A percentile compares a stretch with the other conserved stretches of the same genome.
Conservation (phyloP, 2,113 vertebrate genomes). For the Ceratotherium simum region DNA sequence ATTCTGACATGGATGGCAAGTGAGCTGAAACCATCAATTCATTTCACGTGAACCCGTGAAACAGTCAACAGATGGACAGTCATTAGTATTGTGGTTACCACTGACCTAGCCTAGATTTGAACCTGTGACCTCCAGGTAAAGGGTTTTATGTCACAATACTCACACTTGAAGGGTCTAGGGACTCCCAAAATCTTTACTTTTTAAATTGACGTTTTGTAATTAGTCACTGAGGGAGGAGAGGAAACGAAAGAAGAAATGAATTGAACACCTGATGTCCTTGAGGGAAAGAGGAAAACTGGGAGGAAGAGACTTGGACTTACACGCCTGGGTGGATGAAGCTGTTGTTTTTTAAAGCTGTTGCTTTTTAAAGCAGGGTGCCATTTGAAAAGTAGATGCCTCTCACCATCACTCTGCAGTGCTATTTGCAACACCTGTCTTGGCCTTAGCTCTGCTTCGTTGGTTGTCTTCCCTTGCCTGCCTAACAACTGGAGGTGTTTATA, state of each 20-base stretch:
- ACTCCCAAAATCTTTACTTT: constrained; percentile 70
- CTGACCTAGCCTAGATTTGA: constrained; percentile 82
- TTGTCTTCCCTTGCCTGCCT: constrained; percentile 50
- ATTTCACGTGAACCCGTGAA: background rate
- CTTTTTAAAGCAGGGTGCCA: constrained; percentile 1
- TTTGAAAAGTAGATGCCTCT: background rate
- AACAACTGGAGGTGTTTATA: background rate
- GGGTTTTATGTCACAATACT: constrained; percentile 81
- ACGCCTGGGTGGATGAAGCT: background rate
- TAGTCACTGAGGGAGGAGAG: constrained; percentile 10
- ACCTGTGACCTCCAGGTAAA: constrained; percentile 82
- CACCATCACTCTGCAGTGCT: background rate
- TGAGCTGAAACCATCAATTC: background rate
- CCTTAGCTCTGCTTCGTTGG: background rate
- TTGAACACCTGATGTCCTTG: background rate
- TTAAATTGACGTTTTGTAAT: constrained; percentile 77
- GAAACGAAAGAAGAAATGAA: background rate
- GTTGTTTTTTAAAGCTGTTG: constrained; percentile 11
- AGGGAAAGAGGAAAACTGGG: background rate
- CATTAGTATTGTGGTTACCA: constrained; percentile 80
- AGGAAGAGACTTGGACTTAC: background rate
- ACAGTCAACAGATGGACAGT: constrained; percentile 8
- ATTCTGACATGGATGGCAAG: background rate
- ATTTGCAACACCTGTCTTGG: constrained; percentile 54
- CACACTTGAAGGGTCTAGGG: constrained; percentile 67